These are phyloP conservation scores for Brachyalestes nurse DNA, from an alignment of 2,797 vertebrate species.

Conservation along the genomic window DNA sequence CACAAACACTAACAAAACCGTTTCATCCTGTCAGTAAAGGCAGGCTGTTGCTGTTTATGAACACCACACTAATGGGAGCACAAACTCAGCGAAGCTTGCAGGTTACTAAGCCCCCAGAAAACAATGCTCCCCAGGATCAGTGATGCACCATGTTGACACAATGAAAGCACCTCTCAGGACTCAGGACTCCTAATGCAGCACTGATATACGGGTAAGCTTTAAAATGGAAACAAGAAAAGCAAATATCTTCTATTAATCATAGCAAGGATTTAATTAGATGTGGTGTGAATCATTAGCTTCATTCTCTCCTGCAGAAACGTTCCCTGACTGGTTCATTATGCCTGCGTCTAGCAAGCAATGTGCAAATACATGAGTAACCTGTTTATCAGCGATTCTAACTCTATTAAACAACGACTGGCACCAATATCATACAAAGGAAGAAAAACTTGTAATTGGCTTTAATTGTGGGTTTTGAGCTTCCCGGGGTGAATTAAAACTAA, in stretches of 20 bases:
- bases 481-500: constrained; percentile 28
- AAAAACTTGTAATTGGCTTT: constrained; percentile 41
- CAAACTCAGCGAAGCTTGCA: constrained; percentile 1
- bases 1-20: background rate
- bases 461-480: constrained; percentile 38
- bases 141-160: constrained; percentile 23
- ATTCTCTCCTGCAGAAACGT: constrained; percentile 57
- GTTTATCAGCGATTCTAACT: constrained; percentile 16
- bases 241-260: constrained; percentile 51
- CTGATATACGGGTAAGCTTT: constrained; percentile 27
- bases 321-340: constrained; percentile 46
- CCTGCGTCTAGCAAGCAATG: constrained; percentile 19
- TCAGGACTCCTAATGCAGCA: constrained; percentile 32
- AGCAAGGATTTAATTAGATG: constrained; percentile 44
- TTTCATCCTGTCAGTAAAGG: background rate
- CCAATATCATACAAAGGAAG: constrained; percentile 6
- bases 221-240: constrained; percentile 32
- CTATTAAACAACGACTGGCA: background rate
- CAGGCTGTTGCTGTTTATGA: background rate
- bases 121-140: background rate
- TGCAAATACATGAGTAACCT: constrained; percentile 22
- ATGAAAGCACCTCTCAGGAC: constrained; percentile 38
- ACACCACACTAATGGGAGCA: background rate
- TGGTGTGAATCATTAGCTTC: constrained; percentile 42
- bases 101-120: background rate